phyloP scores from a whole-genome alignment of 1,140 invertebrate genomes.

The Meloidogyne chitwoodi region DNA sequence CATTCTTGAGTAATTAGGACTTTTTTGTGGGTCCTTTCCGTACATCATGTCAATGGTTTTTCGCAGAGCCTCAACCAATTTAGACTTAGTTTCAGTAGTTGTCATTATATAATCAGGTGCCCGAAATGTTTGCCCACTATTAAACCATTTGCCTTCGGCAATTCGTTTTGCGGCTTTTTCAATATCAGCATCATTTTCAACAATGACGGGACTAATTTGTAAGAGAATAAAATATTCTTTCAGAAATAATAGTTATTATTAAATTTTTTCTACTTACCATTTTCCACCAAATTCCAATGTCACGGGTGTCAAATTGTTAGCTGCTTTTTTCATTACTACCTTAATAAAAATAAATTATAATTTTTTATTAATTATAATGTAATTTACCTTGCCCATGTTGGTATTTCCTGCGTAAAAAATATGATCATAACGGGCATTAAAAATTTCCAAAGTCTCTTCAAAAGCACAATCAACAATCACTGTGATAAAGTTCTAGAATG shows the following conservation, averaged over 20 bases:
- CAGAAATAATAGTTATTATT: no score
- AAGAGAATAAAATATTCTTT: no score
- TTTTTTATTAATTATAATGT: no score
- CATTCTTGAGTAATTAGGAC: conserved; percentile 78
- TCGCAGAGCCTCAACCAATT: conserved; percentile 59
- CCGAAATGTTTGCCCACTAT: conserved; percentile 92
- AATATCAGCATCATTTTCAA: conserved; percentile 59
- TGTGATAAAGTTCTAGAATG: conserved; percentile 63
- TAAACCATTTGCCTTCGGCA: conserved; percentile 92
- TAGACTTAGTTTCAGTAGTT: conserved; percentile 65
- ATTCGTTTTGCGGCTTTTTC: conserved; percentile 67
- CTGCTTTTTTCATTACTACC: conserved; percentile 81
- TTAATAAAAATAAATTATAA: no score
- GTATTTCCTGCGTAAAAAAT: conserved; percentile 94
- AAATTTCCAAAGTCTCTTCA: conserved; percentile 75
- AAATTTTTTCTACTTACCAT: conserved; percentile 53
- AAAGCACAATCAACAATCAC: conserved; percentile 74
- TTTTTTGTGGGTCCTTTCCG: conserved; percentile 74
- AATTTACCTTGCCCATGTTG: conserved; percentile 69
- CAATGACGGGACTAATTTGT: conserved; percentile 56
- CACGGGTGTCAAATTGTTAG: conserved; percentile 85
- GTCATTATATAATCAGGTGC: conserved; percentile 96
- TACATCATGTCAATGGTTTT: conserved; percentile 77
- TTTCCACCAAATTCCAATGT: conserved; percentile 93
- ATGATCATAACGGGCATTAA: conserved; percentile 87